Evolutionary conservation across 2,888 invertebrate species (phyloP), one percentile per base, ranked within the genome.

Genomic region (Drosophila rubida): DNA sequence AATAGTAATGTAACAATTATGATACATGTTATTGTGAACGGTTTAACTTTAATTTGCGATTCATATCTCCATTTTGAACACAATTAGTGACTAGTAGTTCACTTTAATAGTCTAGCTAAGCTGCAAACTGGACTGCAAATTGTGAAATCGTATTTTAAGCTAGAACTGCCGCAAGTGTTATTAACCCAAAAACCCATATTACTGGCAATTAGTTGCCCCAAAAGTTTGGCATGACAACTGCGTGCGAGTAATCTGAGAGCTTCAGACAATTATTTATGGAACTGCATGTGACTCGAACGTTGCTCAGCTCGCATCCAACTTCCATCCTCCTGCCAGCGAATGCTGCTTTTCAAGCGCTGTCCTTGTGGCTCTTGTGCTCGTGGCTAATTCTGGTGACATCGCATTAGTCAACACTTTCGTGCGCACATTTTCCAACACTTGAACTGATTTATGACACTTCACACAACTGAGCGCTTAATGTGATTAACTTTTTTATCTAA

Each of bases 191-290:
- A 80, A 71, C 60, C 58, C 73, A 69, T 63, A 72, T 80, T 62
- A 78, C 55, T 46, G 41, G 76, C 82, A 84, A 84, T 78, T 80
- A 80, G 75, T 79, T 71, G 70, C 51, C 68, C 51, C 64, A 67
- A 66, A 75, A 74, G 49, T 74, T 74, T 75, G 65, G 7, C 22
- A 50, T 46, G 64, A 69, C 60, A 69, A 74, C 57, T 61, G 80
- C 55, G 64, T 68, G 76, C 53, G 50, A 63, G 54, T 81, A 82
- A 85, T 82, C 82, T 69, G 51, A 64, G 69, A 60, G 81, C 60
- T 82, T 84, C 71, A 32, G 64, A 67, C 80, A 69, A 68, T 85
- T 85, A 81, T 81, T 81, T 81, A 81, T 81, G 77, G 71, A 65
- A 51, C 16, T 62, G 70, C 35, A 44, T 37, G 19, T 22, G 44